Percentiles rank a stretch among this genome's conserved stretches.
These are phyloP conservation scores for Drosophila eohydei DNA, from an alignment of 2,888 invertebrate species.

Conservation along the genomic window DNA sequence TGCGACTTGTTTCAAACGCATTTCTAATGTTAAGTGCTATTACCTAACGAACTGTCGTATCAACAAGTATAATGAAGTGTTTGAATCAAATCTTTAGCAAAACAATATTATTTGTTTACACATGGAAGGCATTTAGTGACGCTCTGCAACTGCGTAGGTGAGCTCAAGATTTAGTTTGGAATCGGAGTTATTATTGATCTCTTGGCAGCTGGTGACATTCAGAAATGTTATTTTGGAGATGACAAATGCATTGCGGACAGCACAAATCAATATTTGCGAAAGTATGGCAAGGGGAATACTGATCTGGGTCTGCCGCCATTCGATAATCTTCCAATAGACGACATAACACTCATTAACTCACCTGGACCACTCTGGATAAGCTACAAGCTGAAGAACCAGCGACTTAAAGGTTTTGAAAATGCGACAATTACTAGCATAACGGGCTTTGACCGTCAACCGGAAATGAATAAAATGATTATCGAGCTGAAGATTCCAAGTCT, in stretches of 20 bases:
- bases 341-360: constrained; percentile 18
- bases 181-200: background rate
- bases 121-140: background rate
- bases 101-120: constrained; percentile 2
- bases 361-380: constrained; percentile 26
- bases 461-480: constrained; percentile 1
- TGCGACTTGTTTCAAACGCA: background rate
- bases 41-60: background rate
- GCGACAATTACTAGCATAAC: constrained; percentile 15
- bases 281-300: constrained; percentile 18
- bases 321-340: constrained; percentile 13
- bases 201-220: constrained; percentile 26
- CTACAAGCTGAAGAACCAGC: constrained; percentile 20
- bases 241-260: constrained; percentile 17
- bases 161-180: background rate
- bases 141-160: constrained; percentile 27
- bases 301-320: constrained; percentile 17
- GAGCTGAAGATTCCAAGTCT: constrained; percentile 25
- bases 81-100: background rate
- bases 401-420: constrained; percentile 34
- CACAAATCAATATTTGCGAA: constrained; percentile 21
- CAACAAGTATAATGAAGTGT: constrained; percentile 7
- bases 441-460: constrained; percentile 15
- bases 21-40: background rate
- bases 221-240: constrained; percentile 36